These are phyloP conservation scores for Petroica traversi DNA, from an alignment of 2,113 vertebrate species.

Conservation along the genomic window DNA sequence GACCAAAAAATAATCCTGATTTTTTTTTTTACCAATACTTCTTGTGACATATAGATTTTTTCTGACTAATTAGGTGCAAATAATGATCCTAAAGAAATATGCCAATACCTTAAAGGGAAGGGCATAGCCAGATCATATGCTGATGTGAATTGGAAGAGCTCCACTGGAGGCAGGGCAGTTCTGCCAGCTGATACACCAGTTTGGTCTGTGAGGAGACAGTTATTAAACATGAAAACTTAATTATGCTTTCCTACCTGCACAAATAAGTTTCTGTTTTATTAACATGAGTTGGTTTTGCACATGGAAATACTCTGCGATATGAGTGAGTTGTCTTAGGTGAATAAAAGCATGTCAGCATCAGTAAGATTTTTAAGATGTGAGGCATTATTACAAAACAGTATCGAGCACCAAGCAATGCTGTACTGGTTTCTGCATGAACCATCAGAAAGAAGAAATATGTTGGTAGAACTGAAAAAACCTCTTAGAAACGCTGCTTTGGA, in stretches of 20 bases:
- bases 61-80: background rate
- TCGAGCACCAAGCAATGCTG: background rate
- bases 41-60: background rate
- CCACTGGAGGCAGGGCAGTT: background rate
- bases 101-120: background rate
- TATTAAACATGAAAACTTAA: conserved; percentile 1
- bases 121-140: background rate
- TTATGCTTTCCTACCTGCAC: background rate
- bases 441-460: background rate
- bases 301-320: background rate
- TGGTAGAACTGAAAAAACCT: background rate
- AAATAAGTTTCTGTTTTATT: background rate
- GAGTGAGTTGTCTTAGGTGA: background rate
- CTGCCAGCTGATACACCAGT: background rate
- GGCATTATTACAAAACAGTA: background rate
- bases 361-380: background rate
- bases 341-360: background rate
- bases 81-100: background rate
- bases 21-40: background rate
- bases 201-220: background rate
- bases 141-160: background rate
- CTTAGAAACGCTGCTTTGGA: background rate
- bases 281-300: background rate
- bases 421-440: background rate
- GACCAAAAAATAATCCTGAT: background rate